Evolutionary conservation across 2,888 invertebrate genomes (phyloP).

Genomic region (Leptinotarsa rubiginosa): DNA sequence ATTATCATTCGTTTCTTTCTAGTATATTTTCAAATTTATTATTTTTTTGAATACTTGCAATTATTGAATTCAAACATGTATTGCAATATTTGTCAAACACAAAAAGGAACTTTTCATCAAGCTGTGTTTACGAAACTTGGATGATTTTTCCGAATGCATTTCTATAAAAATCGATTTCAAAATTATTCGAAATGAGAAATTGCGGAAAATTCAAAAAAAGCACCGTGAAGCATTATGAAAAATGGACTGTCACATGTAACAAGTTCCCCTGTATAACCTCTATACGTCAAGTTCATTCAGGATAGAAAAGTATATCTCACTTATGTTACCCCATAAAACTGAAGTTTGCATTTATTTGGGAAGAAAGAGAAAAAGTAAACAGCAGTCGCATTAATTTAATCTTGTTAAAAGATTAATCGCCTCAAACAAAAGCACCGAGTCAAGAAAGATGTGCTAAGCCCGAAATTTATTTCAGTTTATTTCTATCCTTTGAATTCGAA

Average conservation of each 20-base stretch:
- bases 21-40: too few relatives aligned
- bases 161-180: neutral
- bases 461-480: constrained; percentile 54
- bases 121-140: neutral
- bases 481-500: constrained; percentile 53
- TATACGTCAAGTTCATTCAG: constrained; percentile 34
- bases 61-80: too few relatives aligned
- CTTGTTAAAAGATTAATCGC: constrained; percentile 54
- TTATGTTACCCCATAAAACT: constrained; percentile 42
- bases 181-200: neutral
- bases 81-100: too few relatives aligned
- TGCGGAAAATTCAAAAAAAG: neutral
- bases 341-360: constrained; percentile 41
- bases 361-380: constrained; percentile 37
- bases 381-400: constrained; percentile 46
- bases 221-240: neutral
- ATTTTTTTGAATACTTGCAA: too few relatives aligned
- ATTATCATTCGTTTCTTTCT: too few relatives aligned
- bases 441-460: constrained; percentile 53
- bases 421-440: constrained; percentile 51
- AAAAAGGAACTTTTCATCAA: too few relatives aligned
- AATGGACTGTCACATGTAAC: constrained; percentile 30
- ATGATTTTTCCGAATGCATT: neutral
- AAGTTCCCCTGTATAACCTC: constrained; percentile 17
- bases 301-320: constrained; percentile 34